A percentile compares a stretch with the other conserved stretches of the same genome.
These are phyloP conservation scores for Geophilus truncorum DNA, from an alignment of 2,888 invertebrate species.

Conservation along the genomic window DNA sequence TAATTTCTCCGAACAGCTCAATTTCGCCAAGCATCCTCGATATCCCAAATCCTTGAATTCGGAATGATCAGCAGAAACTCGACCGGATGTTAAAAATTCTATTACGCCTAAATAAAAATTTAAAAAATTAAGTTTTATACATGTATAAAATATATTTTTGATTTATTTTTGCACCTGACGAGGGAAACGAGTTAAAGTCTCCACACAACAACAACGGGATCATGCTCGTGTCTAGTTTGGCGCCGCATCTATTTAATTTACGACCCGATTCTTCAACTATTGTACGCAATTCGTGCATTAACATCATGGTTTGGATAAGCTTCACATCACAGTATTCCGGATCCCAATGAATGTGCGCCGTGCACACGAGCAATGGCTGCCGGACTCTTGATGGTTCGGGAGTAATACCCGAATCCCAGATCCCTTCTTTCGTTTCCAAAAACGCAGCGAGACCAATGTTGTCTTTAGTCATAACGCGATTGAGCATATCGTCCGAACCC, in stretches of 20 bases:
- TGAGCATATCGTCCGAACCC: conserved; percentile 96
- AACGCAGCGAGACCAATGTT: conserved; percentile 96
- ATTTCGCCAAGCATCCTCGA: conserved; percentile 81
- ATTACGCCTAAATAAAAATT: conserved; percentile 73
- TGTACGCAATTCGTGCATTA: conserved; percentile 84
- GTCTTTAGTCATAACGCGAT: conserved; percentile 98
- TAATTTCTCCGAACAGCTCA: conserved; percentile 49
- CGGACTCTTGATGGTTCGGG: conserved; percentile 69
- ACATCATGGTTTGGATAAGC: conserved; percentile 98
- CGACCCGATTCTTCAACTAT: conserved; percentile 82
- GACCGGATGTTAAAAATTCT: conserved; percentile 87
- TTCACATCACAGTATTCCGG: conserved; percentile 99
- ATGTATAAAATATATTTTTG: background rate
- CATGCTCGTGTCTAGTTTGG: conserved; percentile 59
- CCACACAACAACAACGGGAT: conserved; percentile 93
- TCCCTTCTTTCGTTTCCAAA: conserved; percentile 87
- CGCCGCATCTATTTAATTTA: conserved; percentile 64
- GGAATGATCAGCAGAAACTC: conserved; percentile 82
- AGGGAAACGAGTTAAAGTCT: conserved; percentile 96
- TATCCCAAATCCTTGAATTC: conserved; percentile 96
- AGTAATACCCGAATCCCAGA: conserved; percentile 83
- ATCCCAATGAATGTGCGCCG: conserved; percentile 99
- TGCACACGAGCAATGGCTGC: conserved; percentile 89
- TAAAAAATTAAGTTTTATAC: background rate
- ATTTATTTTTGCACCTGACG: conserved; percentile 63